Percentiles rank a stretch among this genome's conserved stretches.
These are phyloP conservation scores for Drosophila paucipuncta DNA, from an alignment of 2,888 invertebrate species.

Conservation along the genomic window DNA sequence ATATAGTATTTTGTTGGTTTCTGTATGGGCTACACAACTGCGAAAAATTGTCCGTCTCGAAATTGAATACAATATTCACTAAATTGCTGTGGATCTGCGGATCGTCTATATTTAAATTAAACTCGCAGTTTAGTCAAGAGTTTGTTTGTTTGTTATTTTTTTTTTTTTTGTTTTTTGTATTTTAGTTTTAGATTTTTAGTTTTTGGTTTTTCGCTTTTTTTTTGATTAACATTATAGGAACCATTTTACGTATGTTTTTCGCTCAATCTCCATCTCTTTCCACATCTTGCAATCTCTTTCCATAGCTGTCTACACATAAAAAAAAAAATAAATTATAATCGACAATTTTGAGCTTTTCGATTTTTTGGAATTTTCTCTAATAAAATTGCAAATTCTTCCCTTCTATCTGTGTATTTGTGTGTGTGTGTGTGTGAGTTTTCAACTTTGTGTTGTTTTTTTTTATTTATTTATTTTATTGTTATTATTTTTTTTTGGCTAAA, in stretches of 20 bases:
- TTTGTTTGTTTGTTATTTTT: constrained; percentile 35
- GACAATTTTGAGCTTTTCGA: constrained; percentile 50
- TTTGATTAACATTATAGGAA: constrained; percentile 85
- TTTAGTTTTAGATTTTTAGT: constrained; percentile 37
- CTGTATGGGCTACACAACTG: constrained; percentile 65
- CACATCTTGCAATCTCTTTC: background rate
- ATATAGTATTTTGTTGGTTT: constrained; percentile 21
- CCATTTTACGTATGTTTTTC: constrained; percentile 84
- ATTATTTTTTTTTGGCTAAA: constrained; percentile 79
- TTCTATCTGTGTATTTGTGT: constrained; percentile 32
- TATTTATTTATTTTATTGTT: constrained; percentile 34
- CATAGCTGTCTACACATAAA: constrained; percentile 15
- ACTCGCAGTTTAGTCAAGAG: constrained; percentile 34
- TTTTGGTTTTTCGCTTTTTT: constrained; percentile 41
- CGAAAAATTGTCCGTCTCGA: constrained; percentile 73
- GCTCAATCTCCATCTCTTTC: constrained; percentile 19
- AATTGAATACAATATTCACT: constrained; percentile 54
- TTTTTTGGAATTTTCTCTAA: constrained; percentile 43
- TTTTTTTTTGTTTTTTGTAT: constrained; percentile 46
- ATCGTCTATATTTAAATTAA: constrained; percentile 28
- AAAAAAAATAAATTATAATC: constrained; percentile 34
- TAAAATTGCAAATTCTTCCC: constrained; percentile 45
- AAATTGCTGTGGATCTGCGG: constrained; percentile 30
- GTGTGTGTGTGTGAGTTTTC: constrained; percentile 41
- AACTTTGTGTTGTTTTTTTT: constrained; percentile 37